Evolutionary conservation across 2,888 invertebrate genomes (phyloP).

Genomic region (Tetanocera ferruginea): DNA sequence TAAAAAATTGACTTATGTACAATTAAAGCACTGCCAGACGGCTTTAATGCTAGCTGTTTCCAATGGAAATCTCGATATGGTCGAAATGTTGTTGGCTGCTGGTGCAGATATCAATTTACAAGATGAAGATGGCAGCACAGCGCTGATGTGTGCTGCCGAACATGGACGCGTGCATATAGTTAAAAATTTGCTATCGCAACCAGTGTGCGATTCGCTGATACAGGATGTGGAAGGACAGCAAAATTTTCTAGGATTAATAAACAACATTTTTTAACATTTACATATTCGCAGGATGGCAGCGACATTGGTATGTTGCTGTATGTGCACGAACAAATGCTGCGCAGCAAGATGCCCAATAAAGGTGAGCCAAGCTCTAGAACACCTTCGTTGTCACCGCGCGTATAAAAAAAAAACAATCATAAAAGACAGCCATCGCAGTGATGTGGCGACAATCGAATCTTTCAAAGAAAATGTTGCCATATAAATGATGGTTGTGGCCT

Average conservation of each 20-base stretch:
- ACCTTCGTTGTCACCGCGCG: constrained; percentile 50
- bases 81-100: constrained; percentile 82
- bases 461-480: too few species aligned
- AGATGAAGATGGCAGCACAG: constrained; percentile 89
- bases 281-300: constrained; percentile 79
- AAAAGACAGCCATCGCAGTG: constrained; percentile 59
- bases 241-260: not conserved
- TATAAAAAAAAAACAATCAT: too few species aligned
- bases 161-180: constrained; percentile 91
- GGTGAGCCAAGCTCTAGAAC: constrained; percentile 52
- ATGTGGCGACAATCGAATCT: not conserved
- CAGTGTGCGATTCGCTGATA: constrained; percentile 85
- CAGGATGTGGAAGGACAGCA: constrained; percentile 82
- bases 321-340: constrained; percentile 80
- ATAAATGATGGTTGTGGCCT: not conserved
- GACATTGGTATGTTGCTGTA: constrained; percentile 92
- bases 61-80: constrained; percentile 88
- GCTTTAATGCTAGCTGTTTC: constrained; percentile 93
- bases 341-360: constrained; percentile 72
- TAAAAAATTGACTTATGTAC: not conserved
- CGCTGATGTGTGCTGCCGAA: constrained; percentile 95
- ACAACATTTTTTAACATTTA: not conserved
- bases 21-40: constrained; percentile 86
- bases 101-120: constrained; percentile 90
- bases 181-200: constrained; percentile 81